Conservation (phyloP, 2,797 vertebrate species). For the Gobionotothen gibberifrons region DNA sequence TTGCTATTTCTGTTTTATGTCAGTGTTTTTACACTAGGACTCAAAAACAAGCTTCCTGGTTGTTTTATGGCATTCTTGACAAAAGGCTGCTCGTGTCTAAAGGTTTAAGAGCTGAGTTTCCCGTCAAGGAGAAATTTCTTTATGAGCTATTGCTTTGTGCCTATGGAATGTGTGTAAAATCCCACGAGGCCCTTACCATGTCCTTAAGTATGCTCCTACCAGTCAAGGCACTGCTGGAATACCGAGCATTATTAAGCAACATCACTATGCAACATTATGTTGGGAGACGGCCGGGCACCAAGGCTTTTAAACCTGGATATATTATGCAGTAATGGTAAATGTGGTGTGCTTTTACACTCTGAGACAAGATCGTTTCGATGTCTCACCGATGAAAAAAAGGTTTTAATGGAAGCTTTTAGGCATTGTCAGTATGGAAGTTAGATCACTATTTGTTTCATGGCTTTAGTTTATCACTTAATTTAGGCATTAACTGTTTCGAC, state of each 20-base stretch:
- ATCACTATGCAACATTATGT: constrained; percentile 56
- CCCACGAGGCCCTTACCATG: constrained; percentile 36
- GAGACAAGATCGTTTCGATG: constrained; percentile 32
- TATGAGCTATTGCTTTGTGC: constrained; percentile 63
- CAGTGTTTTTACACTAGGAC: constrained; percentile 51
- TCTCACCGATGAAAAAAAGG: constrained; percentile 10
- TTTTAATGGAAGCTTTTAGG: constrained; percentile 38
- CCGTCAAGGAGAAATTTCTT: constrained; percentile 32
- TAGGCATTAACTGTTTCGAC: not conserved
- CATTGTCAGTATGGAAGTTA: not conserved
- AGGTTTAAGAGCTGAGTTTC: constrained; percentile 44
- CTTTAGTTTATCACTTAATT: constrained; percentile 14
- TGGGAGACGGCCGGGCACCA: constrained; percentile 71
- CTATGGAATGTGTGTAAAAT: constrained; percentile 64
- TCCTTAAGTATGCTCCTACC: constrained; percentile 45
- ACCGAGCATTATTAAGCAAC: constrained; percentile 62
- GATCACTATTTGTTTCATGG: constrained; percentile 10
- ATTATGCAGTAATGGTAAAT: constrained; percentile 45
- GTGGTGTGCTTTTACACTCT: constrained; percentile 29
- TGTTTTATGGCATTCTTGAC: constrained; percentile 41
- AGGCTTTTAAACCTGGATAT: constrained; percentile 66
- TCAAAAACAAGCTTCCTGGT: constrained; percentile 56
- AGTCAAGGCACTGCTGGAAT: constrained; percentile 37
- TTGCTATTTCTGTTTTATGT: constrained; percentile 64
- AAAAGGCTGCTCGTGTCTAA: constrained; percentile 30